Evolutionary conservation across 2,888 invertebrate genomes (phyloP).

Genomic region (Erebia ligea): DNA sequence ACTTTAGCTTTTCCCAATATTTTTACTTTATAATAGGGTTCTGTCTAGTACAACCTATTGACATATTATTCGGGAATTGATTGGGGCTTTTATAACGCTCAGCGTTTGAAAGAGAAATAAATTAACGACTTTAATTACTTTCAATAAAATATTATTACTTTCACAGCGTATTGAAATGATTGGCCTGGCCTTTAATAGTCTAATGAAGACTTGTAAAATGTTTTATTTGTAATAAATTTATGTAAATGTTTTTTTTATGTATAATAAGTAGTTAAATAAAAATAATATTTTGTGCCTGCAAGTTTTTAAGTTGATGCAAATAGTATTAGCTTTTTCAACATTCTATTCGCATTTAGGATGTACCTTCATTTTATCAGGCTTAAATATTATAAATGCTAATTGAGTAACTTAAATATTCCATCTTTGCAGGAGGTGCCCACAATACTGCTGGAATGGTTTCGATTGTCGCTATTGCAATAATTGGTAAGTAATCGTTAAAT

Average conservation of each 20-base stretch:
- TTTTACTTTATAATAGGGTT: too few species aligned
- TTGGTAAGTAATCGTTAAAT: constrained; percentile 30
- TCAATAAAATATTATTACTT: constrained; percentile 32
- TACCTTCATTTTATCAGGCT: background rate
- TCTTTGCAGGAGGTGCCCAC: constrained; percentile 21
- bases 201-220: background rate
- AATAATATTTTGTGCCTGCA: background rate
- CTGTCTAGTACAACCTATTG: too few species aligned
- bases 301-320: background rate
- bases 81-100: constrained; percentile 13
- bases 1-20: too few species aligned
- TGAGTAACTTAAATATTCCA: background rate
- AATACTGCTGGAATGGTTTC: constrained; percentile 30
- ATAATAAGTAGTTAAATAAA: constrained; percentile 2
- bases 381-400: background rate
- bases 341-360: background rate
- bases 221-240: too few species aligned
- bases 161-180: constrained; percentile 21
- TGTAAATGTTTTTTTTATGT: too few species aligned
- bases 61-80: constrained; percentile 27
- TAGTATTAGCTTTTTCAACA: background rate
- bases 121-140: constrained; percentile 33
- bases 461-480: constrained; percentile 19
- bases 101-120: constrained; percentile 28
- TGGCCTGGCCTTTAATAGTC: constrained; percentile 24